Percentiles rank a stretch among this genome's conserved stretches.
phyloP scores from a whole-genome alignment of 2,113 vertebrate genomes.

The Cyprinodon tularosa region DNA sequence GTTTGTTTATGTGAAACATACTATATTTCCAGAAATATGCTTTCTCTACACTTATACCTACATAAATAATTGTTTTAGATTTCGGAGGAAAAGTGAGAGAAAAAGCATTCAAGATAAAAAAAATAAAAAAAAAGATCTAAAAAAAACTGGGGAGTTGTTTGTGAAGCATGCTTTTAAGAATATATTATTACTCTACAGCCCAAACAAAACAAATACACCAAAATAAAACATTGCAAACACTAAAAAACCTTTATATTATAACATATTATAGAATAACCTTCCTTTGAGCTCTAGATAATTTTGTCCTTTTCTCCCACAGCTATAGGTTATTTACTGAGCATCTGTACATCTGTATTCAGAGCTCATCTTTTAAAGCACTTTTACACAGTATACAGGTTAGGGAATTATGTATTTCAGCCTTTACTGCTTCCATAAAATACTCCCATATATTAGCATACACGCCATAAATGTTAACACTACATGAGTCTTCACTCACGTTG shows the following conservation, averaged over 20 bases:
- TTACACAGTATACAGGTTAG: constrained; percentile 76
- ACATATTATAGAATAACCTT: not conserved
- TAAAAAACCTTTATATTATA: not conserved
- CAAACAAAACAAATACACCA: not conserved
- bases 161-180: not conserved
- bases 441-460: constrained; percentile 77
- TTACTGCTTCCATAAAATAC: constrained; percentile 83
- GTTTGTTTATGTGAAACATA: too few relatives aligned
- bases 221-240: not conserved
- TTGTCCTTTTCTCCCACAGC: not conserved
- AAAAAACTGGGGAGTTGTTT: not conserved
- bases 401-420: constrained; percentile 80
- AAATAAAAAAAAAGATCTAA: not conserved
- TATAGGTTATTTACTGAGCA: constrained; percentile 20
- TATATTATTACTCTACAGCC: not conserved
- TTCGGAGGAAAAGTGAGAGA: not conserved
- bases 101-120: not conserved
- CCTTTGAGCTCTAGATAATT: not conserved
- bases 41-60: too few relatives aligned
- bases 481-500: constrained; percentile 45
- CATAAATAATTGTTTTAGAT: not conserved
- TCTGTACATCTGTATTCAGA: constrained; percentile 79
- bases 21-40: too few relatives aligned
- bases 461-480: constrained; percentile 76
- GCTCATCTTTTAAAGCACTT: constrained; percentile 73